phyloP scores from a whole-genome alignment of 2,113 vertebrate genomes.

The Oncorhynchus keta region DNA sequence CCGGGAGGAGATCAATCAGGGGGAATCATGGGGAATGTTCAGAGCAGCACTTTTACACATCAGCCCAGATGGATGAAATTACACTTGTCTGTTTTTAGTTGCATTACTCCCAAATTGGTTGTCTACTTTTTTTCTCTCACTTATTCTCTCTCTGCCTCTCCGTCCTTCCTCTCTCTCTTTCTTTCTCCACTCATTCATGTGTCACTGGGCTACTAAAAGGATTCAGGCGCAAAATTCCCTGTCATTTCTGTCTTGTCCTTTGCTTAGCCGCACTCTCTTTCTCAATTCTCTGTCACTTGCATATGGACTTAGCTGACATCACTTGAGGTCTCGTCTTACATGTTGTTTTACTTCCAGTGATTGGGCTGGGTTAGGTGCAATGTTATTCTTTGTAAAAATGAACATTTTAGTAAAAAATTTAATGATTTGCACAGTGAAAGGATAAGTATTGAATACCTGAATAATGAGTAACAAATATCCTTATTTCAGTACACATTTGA shows the following conservation, averaged over 20 bases:
- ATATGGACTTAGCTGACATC: slow-evolving; percentile 62
- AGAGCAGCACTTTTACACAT: slow-evolving; percentile 80
- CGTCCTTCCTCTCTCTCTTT: slow-evolving; percentile 20
- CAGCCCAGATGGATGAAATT: slow-evolving; percentile 84
- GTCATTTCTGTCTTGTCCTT: slow-evolving; percentile 72
- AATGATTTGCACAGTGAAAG: background rate
- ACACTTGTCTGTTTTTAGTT: slow-evolving; percentile 85
- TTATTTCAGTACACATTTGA: background rate
- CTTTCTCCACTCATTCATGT: slow-evolving; percentile 70
- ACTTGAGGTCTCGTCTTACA: slow-evolving; percentile 36
- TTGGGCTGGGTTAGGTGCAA: background rate
- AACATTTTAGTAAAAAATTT: background rate
- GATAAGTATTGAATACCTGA: background rate
- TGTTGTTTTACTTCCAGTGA: background rate
- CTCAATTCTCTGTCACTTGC: slow-evolving; percentile 55
- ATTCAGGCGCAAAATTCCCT: slow-evolving; percentile 73
- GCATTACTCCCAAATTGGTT: slow-evolving; percentile 83
- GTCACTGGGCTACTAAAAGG: slow-evolving; percentile 81
- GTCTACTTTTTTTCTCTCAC: slow-evolving; percentile 68
- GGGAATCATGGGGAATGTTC: slow-evolving; percentile 81
- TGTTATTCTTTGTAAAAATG: background rate
- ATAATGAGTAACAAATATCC: background rate
- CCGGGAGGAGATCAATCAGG: slow-evolving; percentile 82
- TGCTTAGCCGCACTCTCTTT: slow-evolving; percentile 40
- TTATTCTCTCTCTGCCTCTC: slow-evolving; percentile 1